phyloP scores from a whole-genome alignment of 2,113 vertebrate species.

The Amphiprion percula region DNA sequence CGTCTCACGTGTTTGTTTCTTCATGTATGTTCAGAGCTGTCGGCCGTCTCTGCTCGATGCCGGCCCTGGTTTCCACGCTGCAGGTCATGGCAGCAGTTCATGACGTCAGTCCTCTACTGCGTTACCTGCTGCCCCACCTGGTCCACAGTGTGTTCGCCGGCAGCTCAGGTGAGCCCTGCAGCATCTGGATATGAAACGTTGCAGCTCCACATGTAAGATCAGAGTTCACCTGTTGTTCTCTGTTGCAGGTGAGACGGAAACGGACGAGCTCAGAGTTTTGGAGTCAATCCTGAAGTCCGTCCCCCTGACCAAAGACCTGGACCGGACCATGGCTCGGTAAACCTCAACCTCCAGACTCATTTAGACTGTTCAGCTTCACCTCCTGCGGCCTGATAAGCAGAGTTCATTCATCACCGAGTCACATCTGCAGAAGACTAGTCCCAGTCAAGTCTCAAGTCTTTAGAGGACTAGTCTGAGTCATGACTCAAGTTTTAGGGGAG shows the following conservation, averaged over 20 bases:
- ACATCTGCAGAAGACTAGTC: too few species aligned
- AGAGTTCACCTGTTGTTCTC: conserved; percentile 2
- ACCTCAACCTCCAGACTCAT: neutral
- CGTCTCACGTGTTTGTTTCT: neutral
- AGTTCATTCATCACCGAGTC: too few species aligned
- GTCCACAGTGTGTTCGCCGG: conserved; percentile 69
- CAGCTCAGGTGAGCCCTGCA: conserved; percentile 65
- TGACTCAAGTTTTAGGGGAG: too few species aligned
- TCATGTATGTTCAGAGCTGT: conserved; percentile 81
- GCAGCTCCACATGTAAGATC: neutral
- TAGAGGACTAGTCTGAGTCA: too few species aligned
- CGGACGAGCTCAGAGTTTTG: conserved; percentile 57
- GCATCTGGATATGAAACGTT: neutral
- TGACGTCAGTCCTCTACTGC: conserved; percentile 89
- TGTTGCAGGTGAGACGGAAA: conserved; percentile 75
- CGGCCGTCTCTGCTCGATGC: conserved; percentile 81
- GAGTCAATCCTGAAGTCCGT: conserved; percentile 86
- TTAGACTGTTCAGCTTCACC: too few species aligned
- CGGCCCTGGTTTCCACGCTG: conserved; percentile 83
- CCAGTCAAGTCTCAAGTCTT: too few species aligned
- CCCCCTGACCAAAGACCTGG: conserved; percentile 86
- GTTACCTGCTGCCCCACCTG: conserved; percentile 91
- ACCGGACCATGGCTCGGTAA: conserved; percentile 87
- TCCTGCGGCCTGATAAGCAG: too few species aligned
- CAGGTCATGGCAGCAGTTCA: conserved; percentile 85